phyloP scores from a whole-genome alignment of 1,140 invertebrate genomes.

The Chrysomallon squamiferum region DNA sequence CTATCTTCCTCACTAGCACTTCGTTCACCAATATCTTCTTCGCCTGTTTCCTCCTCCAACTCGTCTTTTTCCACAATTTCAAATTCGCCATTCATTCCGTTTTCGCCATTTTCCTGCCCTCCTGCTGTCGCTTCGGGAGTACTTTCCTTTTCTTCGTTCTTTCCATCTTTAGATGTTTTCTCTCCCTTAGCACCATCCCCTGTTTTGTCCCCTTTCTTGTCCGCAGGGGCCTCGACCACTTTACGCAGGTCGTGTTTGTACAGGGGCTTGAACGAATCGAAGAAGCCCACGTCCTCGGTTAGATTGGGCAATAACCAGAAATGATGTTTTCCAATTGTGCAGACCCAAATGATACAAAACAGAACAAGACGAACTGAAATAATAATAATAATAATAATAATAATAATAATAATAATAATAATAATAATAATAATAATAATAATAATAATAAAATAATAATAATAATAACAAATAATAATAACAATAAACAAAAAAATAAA shows the following conservation, averaged over 20 bases:
- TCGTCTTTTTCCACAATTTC: conserved; percentile 5
- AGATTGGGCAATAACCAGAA: conserved; percentile 98
- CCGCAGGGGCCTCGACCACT: conserved; percentile 70
- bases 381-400: background rate
- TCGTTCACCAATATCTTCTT: conserved; percentile 5
- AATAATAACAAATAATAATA: too few species aligned
- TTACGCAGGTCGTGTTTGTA: conserved; percentile 71
- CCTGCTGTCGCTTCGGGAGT: background rate
- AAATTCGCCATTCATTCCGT: conserved; percentile 2
- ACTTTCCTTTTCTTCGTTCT: conserved; percentile 1
- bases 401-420: background rate
- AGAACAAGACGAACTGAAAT: conserved; percentile 81
- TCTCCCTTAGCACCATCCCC: conserved; percentile 32
- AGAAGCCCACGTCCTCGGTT: conserved; percentile 98
- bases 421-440: too few species aligned
- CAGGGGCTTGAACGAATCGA: conserved; percentile 97
- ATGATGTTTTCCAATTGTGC: conserved; percentile 90
- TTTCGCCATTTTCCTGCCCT: conserved; percentile 3
- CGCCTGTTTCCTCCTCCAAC: conserved; percentile 5
- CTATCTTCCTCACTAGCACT: conserved; percentile 11
- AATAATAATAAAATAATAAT: too few species aligned
- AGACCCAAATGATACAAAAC: conserved; percentile 89
- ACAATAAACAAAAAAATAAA: too few species aligned
- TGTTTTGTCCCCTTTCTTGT: conserved; percentile 39
- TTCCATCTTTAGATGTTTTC: background rate